Base-by-base conservation (phyloP, 1,140 invertebrate genomes). In the Ylistrum balloti region DNA sequence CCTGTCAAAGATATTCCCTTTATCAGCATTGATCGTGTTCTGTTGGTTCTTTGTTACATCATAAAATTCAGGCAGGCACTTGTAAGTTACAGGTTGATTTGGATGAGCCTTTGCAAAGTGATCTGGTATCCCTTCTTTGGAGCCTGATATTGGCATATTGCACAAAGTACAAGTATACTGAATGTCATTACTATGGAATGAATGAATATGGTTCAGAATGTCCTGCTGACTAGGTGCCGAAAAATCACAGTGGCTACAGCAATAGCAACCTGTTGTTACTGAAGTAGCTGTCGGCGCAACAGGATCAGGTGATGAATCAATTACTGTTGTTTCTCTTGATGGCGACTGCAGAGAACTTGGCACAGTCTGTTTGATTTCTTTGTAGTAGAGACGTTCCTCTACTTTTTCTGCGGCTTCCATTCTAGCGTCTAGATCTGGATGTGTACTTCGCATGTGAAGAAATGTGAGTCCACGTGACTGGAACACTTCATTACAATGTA, bases 91-190 rank as follows among this genome's bases (percentile, higher is more conserved):
- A 2, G 92, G 91, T 34, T 93, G 89, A 85, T 93, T 89, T 0
- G 95, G 95, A 91, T 95, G 95, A 34, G 92, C 91, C 15, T 92
- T 87, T 86, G 91, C 88, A 89, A 93, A 94, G 56, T 95, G 95
- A 22, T 89, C 35, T 13, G 90, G 88, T 32, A 95, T 94, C 22
- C 93, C 93, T 86, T 93, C 92, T 32, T 94, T 92, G 41, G 92
- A 92, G 38, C 91, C 91, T 88, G 90, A 92, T 13, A 94, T 88
- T 56, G 89, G 89, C 74, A 94, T 93, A 38, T 94, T 92, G 91
- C 95, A 95, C 17, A 94, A 87, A 38, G 92, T 93, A 88, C 95
- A 95, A 32, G 93, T 90, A 91, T 93, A 95, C 28, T 94, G 90
- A n/a, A 93, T 92, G n/a, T 91, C 88, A 32, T 91, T 87, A 38